phyloP scores from a whole-genome alignment of 2,113 vertebrate species.

The Furnarius figulus region DNA sequence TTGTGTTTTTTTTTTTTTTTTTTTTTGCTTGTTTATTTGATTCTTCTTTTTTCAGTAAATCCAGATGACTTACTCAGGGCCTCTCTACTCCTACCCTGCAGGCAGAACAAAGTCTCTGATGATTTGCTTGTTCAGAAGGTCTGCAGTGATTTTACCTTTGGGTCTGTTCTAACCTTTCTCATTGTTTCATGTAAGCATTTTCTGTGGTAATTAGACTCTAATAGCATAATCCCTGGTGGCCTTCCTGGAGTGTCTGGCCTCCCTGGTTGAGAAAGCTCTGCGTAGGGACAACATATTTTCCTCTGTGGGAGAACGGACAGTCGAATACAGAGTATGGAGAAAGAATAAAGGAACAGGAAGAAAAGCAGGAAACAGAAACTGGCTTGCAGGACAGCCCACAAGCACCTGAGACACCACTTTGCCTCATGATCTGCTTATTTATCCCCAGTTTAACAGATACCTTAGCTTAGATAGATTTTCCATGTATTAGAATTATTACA shows the following conservation, averaged over 20 bases:
- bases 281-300: background rate
- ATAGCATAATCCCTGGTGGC: slow-evolving; percentile 19
- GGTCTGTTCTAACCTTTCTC: background rate
- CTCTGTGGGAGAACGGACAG: too few relatives aligned
- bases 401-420: too few relatives aligned
- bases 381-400: too few relatives aligned
- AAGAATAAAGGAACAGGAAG: too few relatives aligned
- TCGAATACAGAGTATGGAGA: too few relatives aligned
- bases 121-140: slow-evolving; percentile 34
- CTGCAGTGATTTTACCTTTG: slow-evolving; percentile 48
- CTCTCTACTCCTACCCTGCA: slow-evolving; percentile 29
- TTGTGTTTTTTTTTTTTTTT: background rate
- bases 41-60: slow-evolving; percentile 7
- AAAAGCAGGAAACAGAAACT: too few relatives aligned
- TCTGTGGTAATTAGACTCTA: slow-evolving; percentile 39
- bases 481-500: too few relatives aligned
- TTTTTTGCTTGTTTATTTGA: background rate
- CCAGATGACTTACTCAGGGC: slow-evolving; percentile 8
- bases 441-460: too few relatives aligned
- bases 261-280: slow-evolving; percentile 19
- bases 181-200: slow-evolving; percentile 26
- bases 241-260: background rate
- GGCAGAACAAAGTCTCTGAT: slow-evolving; percentile 11
- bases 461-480: too few relatives aligned
- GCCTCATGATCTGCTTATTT: too few relatives aligned